A percentile compares a stretch with the other conserved stretches of the same genome.
Conservation (phyloP, 2,113 vertebrate genomes). For the Pachycephala philippinensis region DNA sequence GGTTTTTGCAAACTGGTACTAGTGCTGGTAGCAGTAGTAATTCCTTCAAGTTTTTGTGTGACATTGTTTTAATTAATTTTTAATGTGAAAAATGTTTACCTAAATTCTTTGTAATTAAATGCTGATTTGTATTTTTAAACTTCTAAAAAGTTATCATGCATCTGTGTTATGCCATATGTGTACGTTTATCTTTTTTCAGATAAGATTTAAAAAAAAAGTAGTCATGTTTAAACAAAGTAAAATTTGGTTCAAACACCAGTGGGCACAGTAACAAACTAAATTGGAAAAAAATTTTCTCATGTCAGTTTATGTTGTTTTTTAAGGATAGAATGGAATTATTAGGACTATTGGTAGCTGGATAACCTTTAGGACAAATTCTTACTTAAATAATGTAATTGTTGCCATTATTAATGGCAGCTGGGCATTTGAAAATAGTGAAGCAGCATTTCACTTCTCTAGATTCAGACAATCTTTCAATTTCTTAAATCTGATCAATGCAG, state of each 20-base stretch:
- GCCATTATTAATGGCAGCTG: not conserved
- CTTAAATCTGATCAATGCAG: not conserved
- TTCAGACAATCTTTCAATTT: not conserved
- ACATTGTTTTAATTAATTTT: not conserved
- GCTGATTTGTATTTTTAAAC: not conserved
- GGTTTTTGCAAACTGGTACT: not conserved
- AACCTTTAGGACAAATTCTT: not conserved
- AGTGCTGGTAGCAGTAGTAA: not conserved
- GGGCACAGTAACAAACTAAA: not conserved
- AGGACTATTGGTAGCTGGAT: not conserved
- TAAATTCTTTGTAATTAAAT: not conserved
- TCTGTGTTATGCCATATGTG: not conserved
- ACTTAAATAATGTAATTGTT: not conserved
- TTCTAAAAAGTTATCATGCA: not conserved
- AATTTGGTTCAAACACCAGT: not conserved
- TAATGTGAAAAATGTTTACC: not conserved
- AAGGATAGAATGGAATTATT: not conserved
- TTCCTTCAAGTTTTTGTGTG: not conserved
- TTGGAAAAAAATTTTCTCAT: not conserved
- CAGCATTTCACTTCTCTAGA: not conserved
- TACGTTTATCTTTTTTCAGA: not conserved
- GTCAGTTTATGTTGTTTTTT: not conserved
- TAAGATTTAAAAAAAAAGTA: not conserved
- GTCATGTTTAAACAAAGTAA: not conserved
- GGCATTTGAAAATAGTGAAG: not conserved